These are phyloP conservation scores for Herpailurus yagouaroundi DNA, from an alignment of 2,113 vertebrate genomes.

Conservation along the genomic window DNA sequence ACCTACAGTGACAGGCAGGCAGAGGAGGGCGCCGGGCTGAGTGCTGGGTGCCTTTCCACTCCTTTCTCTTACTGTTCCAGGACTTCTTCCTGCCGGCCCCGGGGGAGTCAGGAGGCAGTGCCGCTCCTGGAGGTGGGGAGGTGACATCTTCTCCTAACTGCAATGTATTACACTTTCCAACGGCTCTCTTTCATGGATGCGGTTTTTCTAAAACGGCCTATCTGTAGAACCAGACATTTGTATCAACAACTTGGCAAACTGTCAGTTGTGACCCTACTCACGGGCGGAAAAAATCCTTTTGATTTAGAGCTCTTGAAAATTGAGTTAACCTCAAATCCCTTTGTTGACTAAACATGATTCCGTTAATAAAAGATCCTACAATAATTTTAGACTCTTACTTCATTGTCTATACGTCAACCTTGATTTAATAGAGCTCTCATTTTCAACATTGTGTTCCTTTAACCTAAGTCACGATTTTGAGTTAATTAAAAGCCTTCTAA, in stretches of 20 bases:
- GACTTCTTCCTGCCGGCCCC: background rate
- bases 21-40: background rate
- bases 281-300: background rate
- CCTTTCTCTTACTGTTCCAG: background rate
- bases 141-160: background rate
- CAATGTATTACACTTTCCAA: background rate
- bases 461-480: slow-evolving; percentile 36
- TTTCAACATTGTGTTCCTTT: slow-evolving; percentile 42
- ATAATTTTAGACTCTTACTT: slow-evolving; percentile 18
- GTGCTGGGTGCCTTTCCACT: too few species aligned
- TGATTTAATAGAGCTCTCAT: slow-evolving; percentile 32
- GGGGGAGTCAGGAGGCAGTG: background rate
- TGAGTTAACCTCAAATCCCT: slow-evolving; percentile 20
- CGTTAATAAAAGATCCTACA: slow-evolving; percentile 56
- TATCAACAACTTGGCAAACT: slow-evolving; percentile 26
- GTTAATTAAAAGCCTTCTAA: slow-evolving; percentile 56
- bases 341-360: slow-evolving; percentile 47
- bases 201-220: background rate
- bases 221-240: background rate
- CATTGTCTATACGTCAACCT: slow-evolving; percentile 23
- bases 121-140: too few species aligned
- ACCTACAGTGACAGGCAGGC: accelerated
- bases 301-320: slow-evolving; percentile 32
- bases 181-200: background rate
- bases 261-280: background rate